A percentile compares a stretch with the other conserved stretches of the same genome.
Conservation (phyloP, 2,113 vertebrate genomes). For the Nanorana parkeri region DNA sequence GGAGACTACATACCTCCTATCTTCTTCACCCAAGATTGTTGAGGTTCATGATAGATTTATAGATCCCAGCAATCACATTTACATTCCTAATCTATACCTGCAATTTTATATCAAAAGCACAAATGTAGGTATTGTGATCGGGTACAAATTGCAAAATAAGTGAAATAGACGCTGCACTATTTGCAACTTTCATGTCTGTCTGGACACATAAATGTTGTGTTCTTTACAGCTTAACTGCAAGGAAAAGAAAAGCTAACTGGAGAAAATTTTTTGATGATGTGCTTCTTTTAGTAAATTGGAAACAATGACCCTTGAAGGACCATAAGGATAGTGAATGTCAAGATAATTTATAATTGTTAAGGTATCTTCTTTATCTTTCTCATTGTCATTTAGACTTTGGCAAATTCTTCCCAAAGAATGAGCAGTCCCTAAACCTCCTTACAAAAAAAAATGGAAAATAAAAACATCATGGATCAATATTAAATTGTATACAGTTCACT, state of each 20-base stretch:
- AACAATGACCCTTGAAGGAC: conserved; percentile 88
- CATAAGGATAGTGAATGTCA: conserved; percentile 85
- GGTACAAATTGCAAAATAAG: too few relatives aligned
- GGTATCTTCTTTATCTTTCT: conserved; percentile 79
- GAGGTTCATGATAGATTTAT: too few relatives aligned
- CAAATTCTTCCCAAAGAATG: conserved; percentile 67
- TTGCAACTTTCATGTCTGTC: conserved; percentile 1
- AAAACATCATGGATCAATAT: background rate
- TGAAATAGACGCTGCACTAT: background rate
- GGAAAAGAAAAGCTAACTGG: conserved; percentile 78
- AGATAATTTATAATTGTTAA: conserved; percentile 87
- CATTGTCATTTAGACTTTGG: conserved; percentile 73
- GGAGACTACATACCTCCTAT: too few relatives aligned
- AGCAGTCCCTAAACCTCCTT: conserved; percentile 64
- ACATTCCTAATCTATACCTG: too few relatives aligned
- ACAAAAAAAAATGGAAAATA: background rate
- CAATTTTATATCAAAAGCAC: too few relatives aligned
- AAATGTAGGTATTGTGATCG: too few relatives aligned
- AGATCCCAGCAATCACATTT: too few relatives aligned
- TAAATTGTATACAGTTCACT: background rate
- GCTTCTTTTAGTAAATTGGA: conserved; percentile 84
- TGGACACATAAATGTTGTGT: conserved; percentile 64
- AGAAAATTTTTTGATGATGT: conserved; percentile 82
- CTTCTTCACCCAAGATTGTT: too few relatives aligned
- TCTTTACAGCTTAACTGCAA: conserved; percentile 65